Percentiles rank a stretch among this genome's conserved stretches.
Evolutionary conservation across 1,140 invertebrate genomes (phyloP).

Genomic region (Drosophila punjabiensis): DNA sequence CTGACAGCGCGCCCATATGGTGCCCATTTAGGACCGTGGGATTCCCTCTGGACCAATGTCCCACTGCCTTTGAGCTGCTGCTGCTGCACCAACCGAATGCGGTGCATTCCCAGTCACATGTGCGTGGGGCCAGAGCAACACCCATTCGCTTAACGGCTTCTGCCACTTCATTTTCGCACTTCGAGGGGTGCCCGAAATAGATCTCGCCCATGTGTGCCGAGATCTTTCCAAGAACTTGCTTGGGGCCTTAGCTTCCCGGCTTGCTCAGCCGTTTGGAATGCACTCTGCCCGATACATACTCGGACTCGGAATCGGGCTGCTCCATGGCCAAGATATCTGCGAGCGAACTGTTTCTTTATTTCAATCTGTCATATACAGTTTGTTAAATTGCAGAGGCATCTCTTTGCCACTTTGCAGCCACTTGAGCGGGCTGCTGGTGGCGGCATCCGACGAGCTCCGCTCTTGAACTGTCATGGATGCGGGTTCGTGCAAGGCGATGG

Average conservation of each 20-base stretch:
- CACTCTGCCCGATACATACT: neutral
- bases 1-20: conserved; percentile 30
- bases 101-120: conserved; percentile 6
- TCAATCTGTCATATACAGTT: conserved; percentile 13
- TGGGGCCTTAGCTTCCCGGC: neutral
- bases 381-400: conserved; percentile 11
- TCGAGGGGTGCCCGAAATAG: conserved; percentile 36
- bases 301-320: neutral
- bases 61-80: neutral
- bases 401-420: conserved; percentile 12
- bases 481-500: conserved; percentile 10
- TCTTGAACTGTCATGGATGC: conserved; percentile 39
- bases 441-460: conserved; percentile 7
- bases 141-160: conserved; percentile 28
- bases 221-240: conserved; percentile 22
- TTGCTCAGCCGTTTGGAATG: conserved; percentile 13
- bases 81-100: neutral
- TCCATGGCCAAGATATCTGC: neutral
- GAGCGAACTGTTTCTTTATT: conserved; percentile 3
- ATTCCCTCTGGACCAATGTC: conserved; percentile 27
- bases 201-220: conserved; percentile 4
- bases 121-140: conserved; percentile 5
- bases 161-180: conserved; percentile 36
- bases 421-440: conserved; percentile 15
- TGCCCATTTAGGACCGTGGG: conserved; percentile 24